Evolutionary conservation across 2,888 invertebrate genomes (phyloP).

Genomic region (Watsonalla cultraria): DNA sequence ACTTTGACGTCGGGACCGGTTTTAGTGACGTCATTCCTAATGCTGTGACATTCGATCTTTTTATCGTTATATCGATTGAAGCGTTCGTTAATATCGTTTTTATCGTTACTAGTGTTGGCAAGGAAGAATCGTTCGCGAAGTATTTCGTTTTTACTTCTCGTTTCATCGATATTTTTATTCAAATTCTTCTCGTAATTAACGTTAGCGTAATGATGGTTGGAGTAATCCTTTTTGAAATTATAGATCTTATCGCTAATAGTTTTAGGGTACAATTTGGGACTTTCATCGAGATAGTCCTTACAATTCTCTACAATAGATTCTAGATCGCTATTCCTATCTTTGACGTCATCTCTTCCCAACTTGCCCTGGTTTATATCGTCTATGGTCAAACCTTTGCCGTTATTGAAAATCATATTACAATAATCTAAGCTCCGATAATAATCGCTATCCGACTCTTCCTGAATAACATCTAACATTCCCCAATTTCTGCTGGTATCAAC

Average conservation of each 20-base stretch:
- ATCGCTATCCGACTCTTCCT: conserved; percentile 72
- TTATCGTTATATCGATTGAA: conserved; percentile 53
- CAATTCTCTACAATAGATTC: conserved; percentile 49
- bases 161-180: conserved; percentile 33
- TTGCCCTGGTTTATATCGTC: conserved; percentile 27
- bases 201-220: conserved; percentile 62
- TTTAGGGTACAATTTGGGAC: conserved; percentile 53
- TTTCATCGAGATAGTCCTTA: conserved; percentile 16
- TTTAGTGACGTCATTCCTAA: conserved; percentile 61
- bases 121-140: conserved; percentile 59
- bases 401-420: conserved; percentile 45
- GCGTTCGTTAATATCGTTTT: conserved; percentile 56
- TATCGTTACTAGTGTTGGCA: conserved; percentile 37
- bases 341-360: conserved; percentile 18
- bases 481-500: conserved; percentile 51
- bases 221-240: conserved; percentile 68
- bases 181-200: conserved; percentile 19
- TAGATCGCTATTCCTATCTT: conserved; percentile 24
- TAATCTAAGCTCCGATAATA: conserved; percentile 70
- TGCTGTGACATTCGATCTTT: conserved; percentile 69
- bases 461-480: conserved; percentile 60
- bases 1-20: conserved; percentile 60
- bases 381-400: conserved; percentile 16
- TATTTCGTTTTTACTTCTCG: conserved; percentile 56
- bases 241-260: conserved; percentile 59